These are phyloP conservation scores for Maccullochella peelii DNA, from an alignment of 2,113 vertebrate genomes.

Conservation along the genomic window DNA sequence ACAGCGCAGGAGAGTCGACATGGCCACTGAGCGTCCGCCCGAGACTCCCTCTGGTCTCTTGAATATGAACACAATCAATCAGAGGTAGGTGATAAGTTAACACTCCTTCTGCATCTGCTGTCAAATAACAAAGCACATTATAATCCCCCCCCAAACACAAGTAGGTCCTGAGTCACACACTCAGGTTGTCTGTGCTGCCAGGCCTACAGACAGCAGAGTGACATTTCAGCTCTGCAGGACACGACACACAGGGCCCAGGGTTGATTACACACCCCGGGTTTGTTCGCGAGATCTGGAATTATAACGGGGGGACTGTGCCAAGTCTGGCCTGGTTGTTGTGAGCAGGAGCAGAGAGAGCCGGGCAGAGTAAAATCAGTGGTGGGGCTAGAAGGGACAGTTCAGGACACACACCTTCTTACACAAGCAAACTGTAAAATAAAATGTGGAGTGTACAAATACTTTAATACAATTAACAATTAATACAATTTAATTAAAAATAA, in stretches of 20 bases:
- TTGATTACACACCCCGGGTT: slow-evolving; percentile 65
- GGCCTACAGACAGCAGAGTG: slow-evolving; percentile 73
- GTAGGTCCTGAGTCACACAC: slow-evolving; percentile 47
- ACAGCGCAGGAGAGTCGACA: slow-evolving; percentile 83
- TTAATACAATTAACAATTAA: too few relatives aligned
- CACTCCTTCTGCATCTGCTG: slow-evolving; percentile 39
- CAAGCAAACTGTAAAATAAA: background rate
- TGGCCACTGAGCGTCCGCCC: slow-evolving; percentile 62
- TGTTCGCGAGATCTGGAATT: slow-evolving; percentile 80
- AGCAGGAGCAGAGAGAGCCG: slow-evolving; percentile 8
- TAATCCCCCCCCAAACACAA: slow-evolving; percentile 6
- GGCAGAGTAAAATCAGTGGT: slow-evolving; percentile 22
- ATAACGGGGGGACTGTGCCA: slow-evolving; percentile 78
- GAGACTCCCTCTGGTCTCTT: slow-evolving; percentile 66
- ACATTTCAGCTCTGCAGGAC: slow-evolving; percentile 74
- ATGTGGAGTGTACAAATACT: background rate
- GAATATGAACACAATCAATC: slow-evolving; percentile 55
- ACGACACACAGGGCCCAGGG: slow-evolving; percentile 29
- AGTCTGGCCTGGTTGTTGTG: slow-evolving; percentile 56
- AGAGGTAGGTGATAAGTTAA: slow-evolving; percentile 13
- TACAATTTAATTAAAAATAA: background rate
- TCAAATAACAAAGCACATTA: slow-evolving; percentile 57
- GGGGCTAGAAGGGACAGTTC: background rate
- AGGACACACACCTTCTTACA: slow-evolving; percentile 14
- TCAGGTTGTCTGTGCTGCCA: slow-evolving; percentile 45